Base-by-base conservation (phyloP, 2,888 invertebrate genomes). In the Tetropium fuscum region DNA sequence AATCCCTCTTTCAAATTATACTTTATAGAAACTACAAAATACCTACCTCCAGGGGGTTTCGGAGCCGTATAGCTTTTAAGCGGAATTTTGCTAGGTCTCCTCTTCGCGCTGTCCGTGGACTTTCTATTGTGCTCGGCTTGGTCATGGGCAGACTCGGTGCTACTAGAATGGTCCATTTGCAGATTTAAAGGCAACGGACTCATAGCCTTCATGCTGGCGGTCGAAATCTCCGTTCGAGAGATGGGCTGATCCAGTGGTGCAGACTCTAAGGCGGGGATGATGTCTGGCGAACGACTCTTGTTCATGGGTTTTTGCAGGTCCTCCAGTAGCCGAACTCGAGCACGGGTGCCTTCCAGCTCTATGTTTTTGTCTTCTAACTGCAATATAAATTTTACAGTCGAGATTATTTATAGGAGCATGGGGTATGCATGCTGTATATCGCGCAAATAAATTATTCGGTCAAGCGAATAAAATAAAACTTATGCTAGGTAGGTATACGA, bases 291-390 rank as follows among this genome's bases (percentile, higher is more conserved):
- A 44, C 58, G 64, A 43, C 70, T 68, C 48, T 66, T 66, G 25
- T 54, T 55, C 13, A 66, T 38, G 1, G 77, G 72, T 64, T 74
- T 78, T 57, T 80, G 81, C 41, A 78, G 77, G 64, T 87, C 83
- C 76, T 92, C 92, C 63, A 92, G 81, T 64, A 92, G 87, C n/a
- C 93, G 86, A 56, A 92, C 85, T 57, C 89, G 87, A 1, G 93
- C 93, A 64, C 88, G 85, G 10, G 93, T 91, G n/a, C 93, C 92
- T 80, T 93, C 93, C 72, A 93, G 75, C 78, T 94, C 92, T 72
- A 93, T 92, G 74, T 88, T 91, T 78, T 90, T 89, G 80, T 94
- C 93, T 80, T 92, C 92, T 72, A 94, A 82, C 92, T 94, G 84
- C 10, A 79, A 80, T 66, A 41, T 13, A 34, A 61, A 63, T n/a